Evolutionary conservation across 2,888 invertebrate species (phyloP).

Genomic region (Euzophera pinguis): DNA sequence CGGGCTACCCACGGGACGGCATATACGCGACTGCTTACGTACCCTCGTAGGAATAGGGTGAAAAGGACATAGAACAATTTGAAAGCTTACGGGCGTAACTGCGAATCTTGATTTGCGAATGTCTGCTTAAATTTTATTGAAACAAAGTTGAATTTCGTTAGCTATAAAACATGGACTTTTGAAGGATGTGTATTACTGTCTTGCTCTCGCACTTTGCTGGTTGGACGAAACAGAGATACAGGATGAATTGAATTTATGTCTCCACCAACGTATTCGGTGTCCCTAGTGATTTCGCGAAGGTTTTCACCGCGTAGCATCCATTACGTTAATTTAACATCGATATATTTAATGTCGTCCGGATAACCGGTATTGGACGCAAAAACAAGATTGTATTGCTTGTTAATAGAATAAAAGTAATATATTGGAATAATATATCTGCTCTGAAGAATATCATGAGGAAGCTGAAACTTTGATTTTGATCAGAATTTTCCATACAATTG

Average conservation of each 20-base stretch:
- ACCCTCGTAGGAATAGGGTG: conserved; percentile 63
- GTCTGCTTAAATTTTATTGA: conserved; percentile 15
- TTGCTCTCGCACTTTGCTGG: conserved; percentile 63
- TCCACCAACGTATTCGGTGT: conserved; percentile 38
- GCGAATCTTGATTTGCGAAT: conserved; percentile 25
- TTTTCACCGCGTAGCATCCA: conserved; percentile 26
- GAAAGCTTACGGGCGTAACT: conserved; percentile 37
- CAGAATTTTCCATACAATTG: no score
- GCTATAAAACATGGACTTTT: conserved; percentile 39
- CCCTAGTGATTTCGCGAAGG: conserved; percentile 32
- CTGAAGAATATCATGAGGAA: not conserved
- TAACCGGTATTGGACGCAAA: not conserved
- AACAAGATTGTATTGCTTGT: not conserved
- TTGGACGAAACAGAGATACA: conserved; percentile 68
- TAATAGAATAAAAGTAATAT: not conserved
- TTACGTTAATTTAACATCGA: conserved; percentile 2
- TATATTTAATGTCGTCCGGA: not conserved
- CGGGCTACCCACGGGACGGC: conserved; percentile 68
- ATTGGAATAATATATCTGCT: not conserved
- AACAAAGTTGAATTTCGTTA: conserved; percentile 26
- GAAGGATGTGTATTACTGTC: conserved; percentile 62
- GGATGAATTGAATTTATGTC: conserved; percentile 72
- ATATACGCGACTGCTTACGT: conserved; percentile 70
- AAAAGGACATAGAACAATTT: conserved; percentile 60
- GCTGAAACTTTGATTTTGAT: not conserved